phyloP scores from a whole-genome alignment of 2,888 invertebrate species.

The Hyposoter didymator region DNA sequence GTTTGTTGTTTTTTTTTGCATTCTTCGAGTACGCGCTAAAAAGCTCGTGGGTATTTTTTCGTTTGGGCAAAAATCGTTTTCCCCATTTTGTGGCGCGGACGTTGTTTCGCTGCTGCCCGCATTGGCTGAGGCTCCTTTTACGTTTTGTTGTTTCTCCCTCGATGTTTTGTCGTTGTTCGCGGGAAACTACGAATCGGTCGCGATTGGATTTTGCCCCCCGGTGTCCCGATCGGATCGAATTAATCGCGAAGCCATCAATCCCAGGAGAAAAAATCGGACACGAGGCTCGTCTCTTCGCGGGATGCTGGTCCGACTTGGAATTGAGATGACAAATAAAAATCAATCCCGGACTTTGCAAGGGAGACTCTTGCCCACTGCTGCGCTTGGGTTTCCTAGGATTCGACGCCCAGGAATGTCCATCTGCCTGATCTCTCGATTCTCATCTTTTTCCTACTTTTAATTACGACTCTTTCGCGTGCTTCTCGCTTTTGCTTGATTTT shows the following conservation, averaged over 20 bases:
- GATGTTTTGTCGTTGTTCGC: slow-evolving; percentile 21
- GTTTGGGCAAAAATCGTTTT: background rate
- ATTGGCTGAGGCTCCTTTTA: background rate
- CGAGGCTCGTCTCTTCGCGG: background rate
- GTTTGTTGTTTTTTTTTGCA: background rate
- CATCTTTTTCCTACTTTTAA: slow-evolving; percentile 16
- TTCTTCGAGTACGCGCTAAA: background rate
- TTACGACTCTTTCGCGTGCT: background rate
- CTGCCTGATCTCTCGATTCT: slow-evolving; percentile 24
- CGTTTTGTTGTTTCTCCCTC: too few relatives aligned
- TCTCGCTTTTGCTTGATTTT: background rate
- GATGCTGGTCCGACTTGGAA: slow-evolving; percentile 34
- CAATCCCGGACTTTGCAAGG: background rate
- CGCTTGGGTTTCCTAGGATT: slow-evolving; percentile 45
- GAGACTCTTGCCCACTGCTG: background rate
- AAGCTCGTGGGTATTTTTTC: background rate
- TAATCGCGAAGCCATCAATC: slow-evolving; percentile 23
- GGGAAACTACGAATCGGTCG: slow-evolving; percentile 21
- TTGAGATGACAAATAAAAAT: slow-evolving; percentile 12
- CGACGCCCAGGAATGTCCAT: slow-evolving; percentile 47
- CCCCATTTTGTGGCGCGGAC: background rate
- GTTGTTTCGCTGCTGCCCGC: background rate
- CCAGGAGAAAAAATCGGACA: background rate
- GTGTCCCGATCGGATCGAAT: slow-evolving; percentile 33
- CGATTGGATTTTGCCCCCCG: slow-evolving; percentile 35